These are phyloP conservation scores for Chloroceryle amazona DNA, from an alignment of 2,797 vertebrate genomes.

Conservation along the genomic window DNA sequence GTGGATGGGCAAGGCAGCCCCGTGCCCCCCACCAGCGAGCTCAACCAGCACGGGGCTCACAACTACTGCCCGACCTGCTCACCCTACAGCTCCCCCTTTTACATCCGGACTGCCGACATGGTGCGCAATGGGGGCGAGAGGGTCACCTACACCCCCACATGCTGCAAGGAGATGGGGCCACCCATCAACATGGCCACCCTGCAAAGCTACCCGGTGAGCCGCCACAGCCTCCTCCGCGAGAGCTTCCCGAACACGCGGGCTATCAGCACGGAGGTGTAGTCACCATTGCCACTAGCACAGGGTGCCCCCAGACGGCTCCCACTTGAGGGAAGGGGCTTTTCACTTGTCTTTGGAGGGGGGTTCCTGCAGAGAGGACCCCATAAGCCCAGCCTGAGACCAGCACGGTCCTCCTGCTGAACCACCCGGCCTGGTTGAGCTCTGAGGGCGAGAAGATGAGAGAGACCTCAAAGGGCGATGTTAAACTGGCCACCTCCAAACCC, in stretches of 20 bases:
- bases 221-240: slow-evolving; percentile 80
- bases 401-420: background rate
- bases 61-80: slow-evolving; percentile 91
- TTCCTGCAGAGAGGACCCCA: background rate
- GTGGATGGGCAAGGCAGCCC: slow-evolving; percentile 82
- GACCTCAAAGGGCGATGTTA: background rate
- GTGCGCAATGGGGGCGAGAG: slow-evolving; percentile 92
- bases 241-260: slow-evolving; percentile 90
- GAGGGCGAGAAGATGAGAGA: background rate
- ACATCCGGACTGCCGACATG: slow-evolving; percentile 90
- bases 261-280: slow-evolving; percentile 95
- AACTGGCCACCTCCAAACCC: background rate
- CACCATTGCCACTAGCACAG: background rate
- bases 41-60: slow-evolving; percentile 73
- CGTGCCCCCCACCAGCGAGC: slow-evolving; percentile 74
- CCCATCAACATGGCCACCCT: slow-evolving; percentile 85
- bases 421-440: background rate
- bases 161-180: slow-evolving; percentile 89
- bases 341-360: background rate
- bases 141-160: slow-evolving; percentile 86
- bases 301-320: background rate
- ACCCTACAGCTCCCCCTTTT: slow-evolving; percentile 90
- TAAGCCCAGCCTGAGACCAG: background rate
- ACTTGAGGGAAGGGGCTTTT: background rate
- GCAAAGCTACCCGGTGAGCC: slow-evolving; percentile 88